A percentile compares a stretch with the other conserved stretches of the same genome.
These are phyloP conservation scores for Drosophila sproati DNA, from an alignment of 1,140 invertebrate species.

Conservation along the genomic window DNA sequence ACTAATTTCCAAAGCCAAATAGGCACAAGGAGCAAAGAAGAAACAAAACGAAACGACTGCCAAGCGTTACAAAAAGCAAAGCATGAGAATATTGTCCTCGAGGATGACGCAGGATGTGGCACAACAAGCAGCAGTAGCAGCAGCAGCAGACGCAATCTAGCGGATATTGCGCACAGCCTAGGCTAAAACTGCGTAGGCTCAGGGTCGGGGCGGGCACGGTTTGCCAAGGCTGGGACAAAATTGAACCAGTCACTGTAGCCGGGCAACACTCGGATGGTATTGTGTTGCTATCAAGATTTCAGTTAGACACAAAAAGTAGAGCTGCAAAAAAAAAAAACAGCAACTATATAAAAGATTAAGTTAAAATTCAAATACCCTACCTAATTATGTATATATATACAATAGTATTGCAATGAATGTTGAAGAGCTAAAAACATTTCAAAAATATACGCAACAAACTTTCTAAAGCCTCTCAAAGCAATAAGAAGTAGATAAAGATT, in stretches of 20 bases:
- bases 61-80: conserved; percentile 35
- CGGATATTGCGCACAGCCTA: conserved; percentile 57
- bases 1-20: conserved; percentile 70
- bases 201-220: not conserved
- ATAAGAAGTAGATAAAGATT: no score
- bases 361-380: conserved; percentile 13
- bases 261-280: conserved; percentile 53
- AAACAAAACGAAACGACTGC: conserved; percentile 8
- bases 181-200: no score
- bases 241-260: conserved; percentile 43
- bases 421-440: no score
- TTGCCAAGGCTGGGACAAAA: conserved; percentile 34
- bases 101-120: conserved; percentile 44
- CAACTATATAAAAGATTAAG: not conserved
- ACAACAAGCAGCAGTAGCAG: conserved; percentile 38
- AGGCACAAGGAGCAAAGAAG: conserved; percentile 31
- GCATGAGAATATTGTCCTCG: conserved; percentile 51
- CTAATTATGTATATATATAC: not conserved
- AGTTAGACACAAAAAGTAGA: conserved; percentile 19
- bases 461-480: no score
- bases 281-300: conserved; percentile 64
- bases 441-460: not conserved
- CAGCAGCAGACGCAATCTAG: conserved; percentile 30
- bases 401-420: no score
- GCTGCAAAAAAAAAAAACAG: not conserved